Base-by-base conservation (phyloP, 2,113 vertebrate genomes). In the Hydrochoerus hydrochaeris region DNA sequence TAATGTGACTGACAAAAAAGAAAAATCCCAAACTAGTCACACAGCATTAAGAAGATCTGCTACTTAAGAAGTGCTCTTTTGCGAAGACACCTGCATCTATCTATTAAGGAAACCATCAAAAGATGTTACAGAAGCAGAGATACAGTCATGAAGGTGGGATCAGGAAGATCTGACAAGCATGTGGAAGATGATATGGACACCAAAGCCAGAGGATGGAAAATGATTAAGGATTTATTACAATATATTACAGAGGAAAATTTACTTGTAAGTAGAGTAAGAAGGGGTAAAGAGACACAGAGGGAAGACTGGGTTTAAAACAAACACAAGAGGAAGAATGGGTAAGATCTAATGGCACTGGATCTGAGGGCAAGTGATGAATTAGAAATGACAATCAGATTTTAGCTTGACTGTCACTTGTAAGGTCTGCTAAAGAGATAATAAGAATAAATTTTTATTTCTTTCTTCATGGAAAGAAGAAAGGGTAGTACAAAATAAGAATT, bases 21-120 rank as follows among this genome's bases (percentile, higher is more conserved):
- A 84, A 90, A 91, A 85, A 90, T n/a, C 54, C 87, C 85, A 65
- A 92, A 80, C 90, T 87, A 97, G 95, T 94, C 38, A 88, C 78
- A 77, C 1, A 49, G 41, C 65, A 65, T 60, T 63, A 14, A 58
- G 26, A 28, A 71, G 24, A 49, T 93, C 84, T 75, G 87, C 95
- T 73, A 95, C 88, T 93, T 46, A 22, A 69, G 44, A 91, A 96
- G 41, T 2, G 13, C 38, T 95, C 60, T 32, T 90, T 82, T 91
- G 75, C 35, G 28, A 84, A 96, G 30, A 89, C 24, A 35, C 58
- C 57, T 54, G 28, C 86, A 90, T 95, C 96, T 91, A 77, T 97
- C 82, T 94, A 73, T 24, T 41, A 49, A 75, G 35, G 16, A 20
- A 75, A 32, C 10, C 41, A 77, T 22, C 20, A 62, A 38, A 81